Conservation (phyloP, 2,888 invertebrate species). For the Eupithecia subumbrata region DNA sequence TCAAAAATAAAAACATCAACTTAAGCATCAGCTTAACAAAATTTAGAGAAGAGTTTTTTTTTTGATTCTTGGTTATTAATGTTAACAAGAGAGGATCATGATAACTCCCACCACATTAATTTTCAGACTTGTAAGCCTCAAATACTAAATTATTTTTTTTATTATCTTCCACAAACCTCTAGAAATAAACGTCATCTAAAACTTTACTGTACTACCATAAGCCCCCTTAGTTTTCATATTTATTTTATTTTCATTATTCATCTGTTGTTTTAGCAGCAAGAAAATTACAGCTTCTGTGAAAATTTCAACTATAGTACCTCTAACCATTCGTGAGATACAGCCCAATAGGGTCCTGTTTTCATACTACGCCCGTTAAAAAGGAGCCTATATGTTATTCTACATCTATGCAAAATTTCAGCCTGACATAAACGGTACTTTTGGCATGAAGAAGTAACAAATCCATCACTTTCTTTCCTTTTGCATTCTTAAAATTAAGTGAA, state of each 20-base stretch:
- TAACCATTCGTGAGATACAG: no score
- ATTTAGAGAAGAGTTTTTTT: background rate
- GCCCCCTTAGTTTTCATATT: no score
- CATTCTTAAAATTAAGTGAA: background rate
- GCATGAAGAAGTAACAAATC: background rate
- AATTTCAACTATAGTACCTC: no score
- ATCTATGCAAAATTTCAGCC: background rate
- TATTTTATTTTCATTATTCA: no score
- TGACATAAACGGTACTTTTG: background rate
- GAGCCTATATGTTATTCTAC: background rate
- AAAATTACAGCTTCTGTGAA: no score
- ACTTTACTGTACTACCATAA: no score
- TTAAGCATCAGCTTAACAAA: background rate
- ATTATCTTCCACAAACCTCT: no score
- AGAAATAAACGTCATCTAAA: no score
- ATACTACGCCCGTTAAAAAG: background rate
- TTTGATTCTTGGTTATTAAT: background rate
- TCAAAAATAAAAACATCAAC: background rate
- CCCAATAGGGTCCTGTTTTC: background rate
- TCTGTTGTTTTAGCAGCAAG: no score
- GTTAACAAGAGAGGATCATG: slow-evolving; percentile 8
- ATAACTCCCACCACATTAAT: slow-evolving; percentile 3
- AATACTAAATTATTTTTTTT: background rate
- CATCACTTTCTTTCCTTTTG: background rate
- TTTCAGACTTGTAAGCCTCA: background rate